Evolutionary conservation across 2,888 invertebrate species (phyloP).

Genomic region (Halictus quadricinctus): DNA sequence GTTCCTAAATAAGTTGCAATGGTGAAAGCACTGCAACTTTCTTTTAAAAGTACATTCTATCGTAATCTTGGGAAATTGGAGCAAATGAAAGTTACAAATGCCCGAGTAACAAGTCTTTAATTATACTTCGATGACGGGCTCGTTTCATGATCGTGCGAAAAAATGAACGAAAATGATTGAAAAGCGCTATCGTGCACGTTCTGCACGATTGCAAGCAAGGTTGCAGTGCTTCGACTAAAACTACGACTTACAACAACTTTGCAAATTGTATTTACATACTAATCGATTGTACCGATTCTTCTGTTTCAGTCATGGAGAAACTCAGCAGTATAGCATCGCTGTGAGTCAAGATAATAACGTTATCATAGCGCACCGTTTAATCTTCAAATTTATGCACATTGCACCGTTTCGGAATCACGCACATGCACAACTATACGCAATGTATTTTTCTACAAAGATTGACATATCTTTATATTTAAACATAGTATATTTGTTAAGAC

Average conservation of each 20-base stretch:
- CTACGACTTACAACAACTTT: no score
- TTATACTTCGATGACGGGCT: background rate
- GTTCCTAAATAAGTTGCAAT: slow-evolving; percentile 30
- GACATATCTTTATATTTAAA: background rate
- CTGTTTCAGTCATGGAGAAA: slow-evolving; percentile 68
- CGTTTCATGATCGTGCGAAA: background rate
- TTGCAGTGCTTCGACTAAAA: background rate
- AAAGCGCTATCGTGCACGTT: background rate
- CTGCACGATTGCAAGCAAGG: no score
- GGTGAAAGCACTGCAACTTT: slow-evolving; percentile 73
- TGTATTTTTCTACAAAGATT: slow-evolving; percentile 18
- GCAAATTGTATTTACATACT: no score
- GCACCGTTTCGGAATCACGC: slow-evolving; percentile 1
- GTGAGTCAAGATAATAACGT: slow-evolving; percentile 69
- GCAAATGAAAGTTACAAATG: slow-evolving; percentile 68
- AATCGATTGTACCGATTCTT: background rate
- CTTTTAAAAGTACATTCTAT: slow-evolving; percentile 50
- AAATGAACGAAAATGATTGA: background rate
- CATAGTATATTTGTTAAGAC: background rate
- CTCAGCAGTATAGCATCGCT: slow-evolving; percentile 74
- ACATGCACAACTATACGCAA: slow-evolving; percentile 9
- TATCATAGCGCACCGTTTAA: slow-evolving; percentile 24
- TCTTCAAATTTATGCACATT: slow-evolving; percentile 6
- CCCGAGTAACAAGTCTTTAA: slow-evolving; percentile 29
- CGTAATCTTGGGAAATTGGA: slow-evolving; percentile 63